phyloP scores from a whole-genome alignment of 2,797 vertebrate genomes.

The Buceros bicornis region DNA sequence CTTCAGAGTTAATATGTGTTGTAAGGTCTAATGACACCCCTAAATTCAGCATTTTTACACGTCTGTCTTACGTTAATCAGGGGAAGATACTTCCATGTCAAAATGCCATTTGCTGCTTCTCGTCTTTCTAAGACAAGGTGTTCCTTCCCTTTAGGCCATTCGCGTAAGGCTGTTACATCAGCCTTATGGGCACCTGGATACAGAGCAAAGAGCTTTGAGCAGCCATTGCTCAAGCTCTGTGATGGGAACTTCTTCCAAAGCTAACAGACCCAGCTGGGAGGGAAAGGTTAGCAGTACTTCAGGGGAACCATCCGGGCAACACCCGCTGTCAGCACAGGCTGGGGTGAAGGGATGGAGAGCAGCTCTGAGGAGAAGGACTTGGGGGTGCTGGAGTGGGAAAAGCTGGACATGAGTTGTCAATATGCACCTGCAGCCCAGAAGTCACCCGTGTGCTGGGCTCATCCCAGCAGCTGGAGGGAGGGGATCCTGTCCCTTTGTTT shows the following conservation, averaged over 20 bases:
- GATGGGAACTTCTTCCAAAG: background rate
- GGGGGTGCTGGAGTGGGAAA: background rate
- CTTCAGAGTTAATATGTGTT: background rate
- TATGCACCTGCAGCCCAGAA: fast-evolving
- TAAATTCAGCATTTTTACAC: background rate
- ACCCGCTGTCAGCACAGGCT: too few species aligned
- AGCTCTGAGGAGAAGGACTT: background rate
- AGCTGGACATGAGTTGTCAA: background rate
- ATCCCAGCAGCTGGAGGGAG: background rate
- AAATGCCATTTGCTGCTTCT: background rate
- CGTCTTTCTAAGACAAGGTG: background rate
- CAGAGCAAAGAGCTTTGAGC: background rate
- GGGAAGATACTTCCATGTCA: background rate
- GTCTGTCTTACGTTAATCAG: background rate
- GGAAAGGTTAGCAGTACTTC: background rate
- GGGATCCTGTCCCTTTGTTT: background rate
- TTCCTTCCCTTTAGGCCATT: background rate
- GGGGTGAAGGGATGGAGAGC: background rate
- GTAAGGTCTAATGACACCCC: background rate
- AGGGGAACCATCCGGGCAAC: background rate
- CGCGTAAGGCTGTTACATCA: background rate
- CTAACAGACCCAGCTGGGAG: background rate
- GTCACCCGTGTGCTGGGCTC: background rate
- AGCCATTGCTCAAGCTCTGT: background rate
- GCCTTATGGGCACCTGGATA: background rate